Percentiles rank a stretch among this genome's conserved stretches.
Evolutionary conservation across 1,140 invertebrate genomes (phyloP).

Genomic region (Arion vulgaris): DNA sequence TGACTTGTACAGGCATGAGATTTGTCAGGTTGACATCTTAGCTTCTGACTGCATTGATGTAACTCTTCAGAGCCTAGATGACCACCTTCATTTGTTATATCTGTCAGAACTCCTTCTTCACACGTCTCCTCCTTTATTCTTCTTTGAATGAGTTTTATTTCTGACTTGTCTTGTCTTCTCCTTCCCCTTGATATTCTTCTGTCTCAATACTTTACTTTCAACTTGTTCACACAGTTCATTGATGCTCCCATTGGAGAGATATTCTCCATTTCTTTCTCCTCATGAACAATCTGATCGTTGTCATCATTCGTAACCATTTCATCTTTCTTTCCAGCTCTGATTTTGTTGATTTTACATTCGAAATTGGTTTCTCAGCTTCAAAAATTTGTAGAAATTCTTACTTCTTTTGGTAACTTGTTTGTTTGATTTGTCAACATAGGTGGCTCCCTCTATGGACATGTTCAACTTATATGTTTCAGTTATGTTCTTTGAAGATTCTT

Average conservation of each 20-base stretch:
- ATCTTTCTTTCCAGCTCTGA: not conserved
- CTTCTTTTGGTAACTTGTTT: not conserved
- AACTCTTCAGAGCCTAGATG: not conserved
- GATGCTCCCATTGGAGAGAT: not conserved
- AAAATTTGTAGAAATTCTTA: not conserved
- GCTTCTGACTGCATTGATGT: not conserved
- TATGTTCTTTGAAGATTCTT: too few relatives aligned
- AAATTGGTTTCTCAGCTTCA: constrained; percentile 26
- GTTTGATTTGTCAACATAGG: too few relatives aligned
- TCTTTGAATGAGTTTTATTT: not conserved
- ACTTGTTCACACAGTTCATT: not conserved
- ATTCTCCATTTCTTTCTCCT: not conserved
- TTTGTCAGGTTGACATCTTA: not conserved
- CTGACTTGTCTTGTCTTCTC: not conserved
- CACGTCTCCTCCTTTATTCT: not conserved
- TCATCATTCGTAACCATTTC: not conserved
- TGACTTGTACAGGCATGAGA: not conserved
- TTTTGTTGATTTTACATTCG: not conserved
- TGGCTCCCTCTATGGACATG: too few relatives aligned
- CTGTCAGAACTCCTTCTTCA: not conserved
- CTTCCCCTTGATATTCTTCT: not conserved
- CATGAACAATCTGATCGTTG: not conserved
- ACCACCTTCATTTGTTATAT: not conserved
- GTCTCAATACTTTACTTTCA: not conserved
- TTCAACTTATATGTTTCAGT: too few relatives aligned